A percentile compares a stretch with the other conserved stretches of the same genome.
Conservation (phyloP, 2,113 vertebrate genomes). For the Forbesichthys papilliferus region DNA sequence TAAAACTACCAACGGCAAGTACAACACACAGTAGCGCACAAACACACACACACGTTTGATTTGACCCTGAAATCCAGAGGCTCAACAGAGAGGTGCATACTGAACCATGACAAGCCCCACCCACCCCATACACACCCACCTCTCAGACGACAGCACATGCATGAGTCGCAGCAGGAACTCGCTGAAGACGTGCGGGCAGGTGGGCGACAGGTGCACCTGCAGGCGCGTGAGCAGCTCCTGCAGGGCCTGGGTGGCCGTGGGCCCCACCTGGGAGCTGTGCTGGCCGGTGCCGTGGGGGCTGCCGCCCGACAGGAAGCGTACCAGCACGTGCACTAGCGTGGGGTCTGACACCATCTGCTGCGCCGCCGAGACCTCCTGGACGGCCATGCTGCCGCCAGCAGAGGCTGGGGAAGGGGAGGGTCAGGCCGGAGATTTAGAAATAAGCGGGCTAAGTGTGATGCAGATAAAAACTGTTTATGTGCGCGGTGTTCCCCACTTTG, state of each 20-base stretch:
- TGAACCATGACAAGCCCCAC: not conserved
- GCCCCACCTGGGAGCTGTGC: conserved; percentile 97
- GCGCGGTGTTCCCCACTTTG: too few relatives aligned
- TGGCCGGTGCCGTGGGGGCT: conserved; percentile 95
- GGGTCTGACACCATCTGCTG: conserved; percentile 95
- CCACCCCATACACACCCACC: conserved; percentile 83
- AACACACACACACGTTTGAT: too few relatives aligned
- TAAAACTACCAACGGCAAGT: too few relatives aligned
- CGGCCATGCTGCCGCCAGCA: conserved; percentile 81
- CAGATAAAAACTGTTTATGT: too few relatives aligned
- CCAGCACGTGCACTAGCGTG: conserved; percentile 91
- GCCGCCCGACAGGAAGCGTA: conserved; percentile 95
- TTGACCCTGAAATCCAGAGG: not conserved
- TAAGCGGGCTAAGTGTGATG: too few relatives aligned
- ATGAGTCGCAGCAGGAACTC: conserved; percentile 96
- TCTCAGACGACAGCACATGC: conserved; percentile 96
- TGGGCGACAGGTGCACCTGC: conserved; percentile 96
- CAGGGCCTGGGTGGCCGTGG: conserved; percentile 99
- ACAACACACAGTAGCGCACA: too few relatives aligned
- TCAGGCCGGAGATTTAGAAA: too few relatives aligned
- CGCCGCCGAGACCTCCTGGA: conserved; percentile 94
- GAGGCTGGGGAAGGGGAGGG: conserved; percentile 73
- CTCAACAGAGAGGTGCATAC: too few relatives aligned
- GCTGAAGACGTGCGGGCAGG: conserved; percentile 97
- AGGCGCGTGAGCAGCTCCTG: conserved; percentile 95